These are phyloP conservation scores for Urocynchramus pylzowi DNA, from an alignment of 2,113 vertebrate species.

Conservation along the genomic window DNA sequence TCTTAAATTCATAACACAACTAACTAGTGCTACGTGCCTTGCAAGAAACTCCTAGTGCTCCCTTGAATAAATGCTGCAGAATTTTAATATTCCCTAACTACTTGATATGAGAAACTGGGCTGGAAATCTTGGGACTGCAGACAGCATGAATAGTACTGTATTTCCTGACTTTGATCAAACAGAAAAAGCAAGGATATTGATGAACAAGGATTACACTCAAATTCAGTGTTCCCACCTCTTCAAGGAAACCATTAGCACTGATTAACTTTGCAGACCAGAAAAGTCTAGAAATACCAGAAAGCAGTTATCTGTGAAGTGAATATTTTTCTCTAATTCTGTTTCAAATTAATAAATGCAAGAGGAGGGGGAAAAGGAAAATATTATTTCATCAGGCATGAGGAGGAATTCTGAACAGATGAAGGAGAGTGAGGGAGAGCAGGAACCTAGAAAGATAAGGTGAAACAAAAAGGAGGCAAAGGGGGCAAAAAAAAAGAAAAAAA, in stretches of 20 bases:
- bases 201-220: neutral
- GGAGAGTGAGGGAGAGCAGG: neutral
- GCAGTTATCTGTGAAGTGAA: neutral
- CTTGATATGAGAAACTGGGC: neutral
- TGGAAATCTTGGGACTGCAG: neutral
- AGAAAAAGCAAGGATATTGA: neutral
- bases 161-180: neutral
- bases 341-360: neutral
- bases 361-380: neutral
- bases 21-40: neutral
- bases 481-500: neutral
- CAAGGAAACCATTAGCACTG: neutral
- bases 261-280: neutral
- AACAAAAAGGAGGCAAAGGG: neutral
- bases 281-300: neutral
- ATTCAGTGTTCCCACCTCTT: neutral
- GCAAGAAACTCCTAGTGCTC: neutral
- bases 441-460: neutral
- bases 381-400: neutral
- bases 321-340: neutral
- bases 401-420: neutral
- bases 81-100: neutral
- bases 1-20: constrained; percentile 47
- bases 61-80: neutral
- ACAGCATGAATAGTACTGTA: neutral